Evolutionary conservation across 2,113 vertebrate species (phyloP), one percentile per base, ranked within the genome.

Genomic region (Pituophis catenifer): DNA sequence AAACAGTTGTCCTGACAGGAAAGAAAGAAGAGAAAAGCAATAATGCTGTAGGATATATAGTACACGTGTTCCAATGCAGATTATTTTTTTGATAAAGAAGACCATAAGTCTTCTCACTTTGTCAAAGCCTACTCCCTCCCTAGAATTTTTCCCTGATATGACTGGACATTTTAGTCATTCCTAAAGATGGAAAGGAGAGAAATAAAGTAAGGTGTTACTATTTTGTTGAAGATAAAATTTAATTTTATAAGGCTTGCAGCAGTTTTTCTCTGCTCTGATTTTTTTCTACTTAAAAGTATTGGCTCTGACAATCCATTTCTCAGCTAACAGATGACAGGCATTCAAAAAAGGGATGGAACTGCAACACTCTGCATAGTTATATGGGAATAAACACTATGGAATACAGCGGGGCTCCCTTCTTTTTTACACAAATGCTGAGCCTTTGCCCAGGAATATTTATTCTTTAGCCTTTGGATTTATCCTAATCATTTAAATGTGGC

Each of bases 231-330:
- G 75, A 12, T 70, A 90, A 93, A 85, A 94, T 75, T 59, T 89
- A 48, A 94, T 70, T 93, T 50, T 17, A 88, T 92, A 91, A 59
- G 50, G 3, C 65, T 93, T 89, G 57, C 93, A 93, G 92, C 19
- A 50, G 75, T 93, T 94, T 95, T 88, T 94, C 48, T 88, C 91
- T 93, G 53, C 92, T 70, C 0, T 87, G 55, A 91, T 91, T 58
- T 57, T 75, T 58, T 92, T 94, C 92, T 33, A 94, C 92, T 91
- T 55, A 57, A 92, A 57, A 91, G 93, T 89, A 91, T 86, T 93
- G 70, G 91, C 93, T 97, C 93, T 86, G 95, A 96, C 96, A 95
- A 96, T 95, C 92, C 95, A 8, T 93, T 94, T 95, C 54, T 95
- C 92, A 93, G 57, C 90, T 24, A 94, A 57, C 5, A 38, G 70